Evolutionary conservation across 2,113 vertebrate genomes (phyloP), one percentile per base, ranked within the genome.

Genomic region (Phalacrocorax brasilianus): DNA sequence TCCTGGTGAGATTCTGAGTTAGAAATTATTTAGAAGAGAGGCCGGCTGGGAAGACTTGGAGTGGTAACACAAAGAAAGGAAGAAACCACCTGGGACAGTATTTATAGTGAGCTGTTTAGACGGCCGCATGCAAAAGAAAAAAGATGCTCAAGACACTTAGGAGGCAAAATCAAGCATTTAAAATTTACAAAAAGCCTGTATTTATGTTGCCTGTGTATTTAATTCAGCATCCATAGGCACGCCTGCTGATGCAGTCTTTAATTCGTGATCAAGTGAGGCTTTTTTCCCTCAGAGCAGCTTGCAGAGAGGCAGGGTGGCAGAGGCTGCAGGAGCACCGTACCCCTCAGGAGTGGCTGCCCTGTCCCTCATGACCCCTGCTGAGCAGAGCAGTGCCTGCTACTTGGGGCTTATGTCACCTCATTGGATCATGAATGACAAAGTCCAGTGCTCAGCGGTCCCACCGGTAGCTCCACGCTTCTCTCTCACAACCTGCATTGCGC

Each of bases 21-120:
- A 75, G 40, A 76, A 95, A 93, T 95, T 79, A 77, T 74, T 85
- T 85, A 95, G 68, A 58, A 68, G 63, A 79, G 44, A 78, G 16
- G 8, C 61, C 72, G 70, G 16, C 56, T 73, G n/a, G 70, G 44
- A 75, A 52, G 49, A n/a, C 77, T 85, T 71, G 62, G 40, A 67
- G 27, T 65, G 38, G 28, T 63, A 74, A 77, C 12, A 50, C 76
- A 73, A 42, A 58, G 59, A 58, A 84, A 91, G n/a, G 71, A 91
- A 79, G 62, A 50, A 73, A n/a, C 47, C 40, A n/a, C n/a, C 16
- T 72, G 89, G 71, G 88, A 91, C 40, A 38, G 67, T 62, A 35
- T 89, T 91, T 91, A 21, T 32, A 75, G 38, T 23, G 15, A 88
- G 22, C 50, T 38, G 68, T 74, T 92, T 74, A 80, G 65, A 73